A percentile compares a stretch with the other conserved stretches of the same genome.
Evolutionary conservation across 2,113 vertebrate species (phyloP).

Genomic region (Pseudorhombus dupliciocellatus): DNA sequence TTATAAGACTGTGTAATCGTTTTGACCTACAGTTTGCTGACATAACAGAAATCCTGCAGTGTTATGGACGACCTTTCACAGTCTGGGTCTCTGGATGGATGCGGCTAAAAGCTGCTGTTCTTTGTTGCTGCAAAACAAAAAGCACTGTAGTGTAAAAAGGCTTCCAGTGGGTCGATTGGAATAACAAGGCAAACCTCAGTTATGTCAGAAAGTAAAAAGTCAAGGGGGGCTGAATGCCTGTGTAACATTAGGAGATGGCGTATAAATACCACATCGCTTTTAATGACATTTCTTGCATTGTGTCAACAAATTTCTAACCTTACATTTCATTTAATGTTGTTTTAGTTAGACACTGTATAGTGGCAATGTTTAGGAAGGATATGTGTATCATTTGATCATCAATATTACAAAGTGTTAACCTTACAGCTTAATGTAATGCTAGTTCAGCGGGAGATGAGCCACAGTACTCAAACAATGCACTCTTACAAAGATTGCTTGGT

Average conservation of each 20-base stretch:
- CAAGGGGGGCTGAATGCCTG: neutral
- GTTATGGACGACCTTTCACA: constrained; percentile 38
- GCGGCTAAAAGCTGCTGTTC: constrained; percentile 50
- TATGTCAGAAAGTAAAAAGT: neutral
- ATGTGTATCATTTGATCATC: no score
- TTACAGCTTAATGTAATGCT: no score
- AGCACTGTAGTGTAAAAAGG: constrained; percentile 20
- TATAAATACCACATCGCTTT: neutral
- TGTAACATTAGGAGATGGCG: neutral
- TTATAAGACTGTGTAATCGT: constrained; percentile 5
- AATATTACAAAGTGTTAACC: no score
- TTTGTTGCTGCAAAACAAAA: constrained; percentile 40
- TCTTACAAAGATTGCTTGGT: neutral
- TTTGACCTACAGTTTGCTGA: constrained; percentile 33
- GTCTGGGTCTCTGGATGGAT: constrained; percentile 30
- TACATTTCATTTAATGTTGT: no score
- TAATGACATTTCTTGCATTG: no score
- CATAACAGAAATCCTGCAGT: constrained; percentile 27
- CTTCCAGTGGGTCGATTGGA: constrained; percentile 23
- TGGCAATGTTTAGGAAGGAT: no score
- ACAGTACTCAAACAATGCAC: no score
- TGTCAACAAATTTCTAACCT: neutral
- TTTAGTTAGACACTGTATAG: no score
- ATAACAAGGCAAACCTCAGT: constrained; percentile 12
- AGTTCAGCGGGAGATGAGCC: no score